Percentiles rank a stretch among this genome's conserved stretches.
Evolutionary conservation across 2,797 vertebrate genomes (phyloP).

Genomic region (Garrulus glandarius): DNA sequence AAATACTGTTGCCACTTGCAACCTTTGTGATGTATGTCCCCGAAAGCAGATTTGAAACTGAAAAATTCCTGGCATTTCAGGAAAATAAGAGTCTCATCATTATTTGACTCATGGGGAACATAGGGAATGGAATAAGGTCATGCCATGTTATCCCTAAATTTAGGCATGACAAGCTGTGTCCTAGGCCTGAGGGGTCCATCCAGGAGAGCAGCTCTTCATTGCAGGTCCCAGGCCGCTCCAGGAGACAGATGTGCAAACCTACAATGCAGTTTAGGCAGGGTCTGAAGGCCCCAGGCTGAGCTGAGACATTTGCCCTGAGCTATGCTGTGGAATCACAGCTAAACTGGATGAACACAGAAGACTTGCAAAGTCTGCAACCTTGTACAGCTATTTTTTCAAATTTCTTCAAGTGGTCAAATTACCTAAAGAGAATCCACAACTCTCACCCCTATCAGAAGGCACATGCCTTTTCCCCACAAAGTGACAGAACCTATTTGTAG

Average conservation of each 20-base stretch:
- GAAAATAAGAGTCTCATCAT: background rate
- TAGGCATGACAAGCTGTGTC: background rate
- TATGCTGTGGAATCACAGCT: background rate
- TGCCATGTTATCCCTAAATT: background rate
- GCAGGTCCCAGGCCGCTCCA: background rate
- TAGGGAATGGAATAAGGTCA: background rate
- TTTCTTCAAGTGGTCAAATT: background rate
- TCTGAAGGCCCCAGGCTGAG: background rate
- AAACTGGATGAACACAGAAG: background rate
- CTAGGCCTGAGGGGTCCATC: background rate
- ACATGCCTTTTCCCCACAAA: background rate
- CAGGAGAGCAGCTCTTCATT: background rate
- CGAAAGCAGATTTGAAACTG: background rate
- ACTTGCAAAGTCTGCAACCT: rapidly evolving
- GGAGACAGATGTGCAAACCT: background rate
- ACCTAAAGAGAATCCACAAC: background rate
- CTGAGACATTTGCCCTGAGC: background rate
- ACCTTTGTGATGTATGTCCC: background rate
- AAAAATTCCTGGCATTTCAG: background rate
- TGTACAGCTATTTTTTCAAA: rapidly evolving
- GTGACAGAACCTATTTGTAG: background rate
- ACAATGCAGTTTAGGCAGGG: rapidly evolving
- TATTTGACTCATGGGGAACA: background rate
- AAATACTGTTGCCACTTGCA: background rate
- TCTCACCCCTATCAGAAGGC: background rate